phyloP scores from a whole-genome alignment of 2,888 invertebrate genomes.

The Loripinus fragilis region DNA sequence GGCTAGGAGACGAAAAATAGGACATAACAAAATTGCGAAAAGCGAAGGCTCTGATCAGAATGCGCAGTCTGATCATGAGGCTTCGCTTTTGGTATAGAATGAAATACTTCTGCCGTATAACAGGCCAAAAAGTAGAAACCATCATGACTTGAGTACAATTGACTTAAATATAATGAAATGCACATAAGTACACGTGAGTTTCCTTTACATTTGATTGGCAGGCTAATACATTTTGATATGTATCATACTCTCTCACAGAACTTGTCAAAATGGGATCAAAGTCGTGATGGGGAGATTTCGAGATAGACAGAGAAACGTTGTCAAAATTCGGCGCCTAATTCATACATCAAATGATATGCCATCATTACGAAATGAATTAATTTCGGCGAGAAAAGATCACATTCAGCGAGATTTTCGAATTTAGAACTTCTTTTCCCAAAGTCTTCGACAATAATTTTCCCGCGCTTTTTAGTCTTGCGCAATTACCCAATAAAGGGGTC shows the following conservation, averaged over 20 bases:
- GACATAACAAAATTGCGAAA: no score
- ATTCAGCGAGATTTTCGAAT: constrained; percentile 2
- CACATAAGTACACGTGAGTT: no score
- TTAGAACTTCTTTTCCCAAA: not conserved
- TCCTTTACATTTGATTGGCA: not conserved
- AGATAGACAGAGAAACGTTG: not conserved
- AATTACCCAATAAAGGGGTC: not conserved
- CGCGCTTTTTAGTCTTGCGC: constrained; percentile 11
- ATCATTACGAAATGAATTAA: constrained; percentile 6
- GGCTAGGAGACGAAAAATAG: no score
- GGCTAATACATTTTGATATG: not conserved
- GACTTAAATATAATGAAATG: no score
- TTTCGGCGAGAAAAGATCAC: not conserved
- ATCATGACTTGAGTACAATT: no score
- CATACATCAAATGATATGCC: constrained; percentile 5
- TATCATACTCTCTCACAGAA: constrained; percentile 1
- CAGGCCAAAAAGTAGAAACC: no score
- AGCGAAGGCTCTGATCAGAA: no score
- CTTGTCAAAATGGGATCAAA: constrained; percentile 13
- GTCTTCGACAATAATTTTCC: not conserved
- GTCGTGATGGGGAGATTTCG: not conserved
- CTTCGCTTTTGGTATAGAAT: no score
- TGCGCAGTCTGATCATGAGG: no score
- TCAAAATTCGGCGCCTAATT: constrained; percentile 16
- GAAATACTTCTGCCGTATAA: no score